phyloP scores from a whole-genome alignment of 2,888 invertebrate species.

The Drosophila conformis region DNA sequence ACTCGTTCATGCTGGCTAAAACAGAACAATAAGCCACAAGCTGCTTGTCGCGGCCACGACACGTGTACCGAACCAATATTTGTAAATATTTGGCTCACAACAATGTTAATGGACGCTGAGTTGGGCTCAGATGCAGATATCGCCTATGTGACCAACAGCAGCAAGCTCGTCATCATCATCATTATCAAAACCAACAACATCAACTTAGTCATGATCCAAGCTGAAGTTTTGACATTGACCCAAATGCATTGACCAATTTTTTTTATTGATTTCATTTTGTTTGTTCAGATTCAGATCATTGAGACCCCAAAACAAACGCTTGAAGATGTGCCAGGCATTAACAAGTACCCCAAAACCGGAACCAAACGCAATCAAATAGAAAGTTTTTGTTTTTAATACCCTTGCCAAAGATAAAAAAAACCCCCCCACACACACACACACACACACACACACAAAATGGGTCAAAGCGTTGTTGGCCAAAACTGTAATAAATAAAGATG shows the following conservation, averaged over 20 bases:
- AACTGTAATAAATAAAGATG: conserved; percentile 2
- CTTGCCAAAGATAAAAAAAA: conserved; percentile 1
- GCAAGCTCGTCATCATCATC: conserved; percentile 8
- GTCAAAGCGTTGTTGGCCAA: conserved; percentile 18
- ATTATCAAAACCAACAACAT: not conserved
- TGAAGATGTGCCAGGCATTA: conserved; percentile 23
- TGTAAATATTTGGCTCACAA: conserved; percentile 24
- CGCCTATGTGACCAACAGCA: conserved; percentile 7
- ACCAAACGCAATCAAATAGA: conserved; percentile 67
- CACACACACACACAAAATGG: conserved; percentile 14
- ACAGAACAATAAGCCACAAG: conserved; percentile 37
- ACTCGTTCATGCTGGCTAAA: conserved; percentile 39
- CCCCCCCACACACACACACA: no score
- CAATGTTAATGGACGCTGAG: conserved; percentile 26
- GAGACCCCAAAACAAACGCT: conserved; percentile 28
- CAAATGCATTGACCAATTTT: conserved; percentile 64
- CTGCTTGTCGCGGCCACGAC: conserved; percentile 18
- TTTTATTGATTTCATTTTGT: conserved; percentile 66
- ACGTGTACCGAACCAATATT: conserved; percentile 13
- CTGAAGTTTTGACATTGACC: conserved; percentile 76
- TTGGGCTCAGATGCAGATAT: conserved; percentile 20
- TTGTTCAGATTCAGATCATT: conserved; percentile 48
- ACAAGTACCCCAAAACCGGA: conserved; percentile 62
- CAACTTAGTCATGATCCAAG: conserved; percentile 25
- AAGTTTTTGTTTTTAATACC: conserved; percentile 56